A percentile compares a stretch with the other conserved stretches of the same genome.
These are phyloP conservation scores for Ophioninae sp. DNA, from an alignment of 2,888 invertebrate genomes.

Conservation along the genomic window DNA sequence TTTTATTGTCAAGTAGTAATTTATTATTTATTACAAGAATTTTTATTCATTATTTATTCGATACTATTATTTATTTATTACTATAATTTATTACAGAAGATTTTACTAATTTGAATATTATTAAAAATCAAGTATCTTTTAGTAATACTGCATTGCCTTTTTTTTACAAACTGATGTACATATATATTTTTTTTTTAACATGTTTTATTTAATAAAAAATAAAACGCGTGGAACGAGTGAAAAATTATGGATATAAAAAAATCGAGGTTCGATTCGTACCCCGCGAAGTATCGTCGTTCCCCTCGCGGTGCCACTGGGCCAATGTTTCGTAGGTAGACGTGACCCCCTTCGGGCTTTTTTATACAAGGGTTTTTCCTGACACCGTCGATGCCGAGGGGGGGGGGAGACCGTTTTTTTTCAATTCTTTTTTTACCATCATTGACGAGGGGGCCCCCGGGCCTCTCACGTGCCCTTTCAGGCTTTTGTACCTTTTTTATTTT, in stretches of 20 bases:
- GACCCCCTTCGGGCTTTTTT: slow-evolving; percentile 79
- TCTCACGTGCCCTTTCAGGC: slow-evolving; percentile 68
- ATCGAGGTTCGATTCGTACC: slow-evolving; percentile 18
- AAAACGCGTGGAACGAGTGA: neutral
- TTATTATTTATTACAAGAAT: no score
- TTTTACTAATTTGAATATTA: no score
- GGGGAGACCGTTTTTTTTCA: slow-evolving; percentile 70
- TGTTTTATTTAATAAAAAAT: neutral
- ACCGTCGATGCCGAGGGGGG: slow-evolving; percentile 69
- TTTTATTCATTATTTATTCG: no score
- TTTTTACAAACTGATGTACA: no score
- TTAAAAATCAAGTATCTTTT: no score
- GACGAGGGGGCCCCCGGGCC: slow-evolving; percentile 74
- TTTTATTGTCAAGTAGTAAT: no score
- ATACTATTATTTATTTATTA: no score
- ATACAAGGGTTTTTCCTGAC: slow-evolving; percentile 77
- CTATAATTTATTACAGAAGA: no score
- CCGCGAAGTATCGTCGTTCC: slow-evolving; percentile 63
- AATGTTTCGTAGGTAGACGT: slow-evolving; percentile 71
- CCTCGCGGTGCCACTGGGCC: slow-evolving; percentile 66
- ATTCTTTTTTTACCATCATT: slow-evolving; percentile 65
- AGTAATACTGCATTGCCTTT: no score
- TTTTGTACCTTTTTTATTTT: slow-evolving; percentile 38
- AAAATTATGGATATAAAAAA: neutral
- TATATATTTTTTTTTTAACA: no score